Evolutionary conservation across 1,140 invertebrate genomes (phyloP), one percentile per base, ranked within the genome.

Genomic region (Condylostylus longicornis): DNA sequence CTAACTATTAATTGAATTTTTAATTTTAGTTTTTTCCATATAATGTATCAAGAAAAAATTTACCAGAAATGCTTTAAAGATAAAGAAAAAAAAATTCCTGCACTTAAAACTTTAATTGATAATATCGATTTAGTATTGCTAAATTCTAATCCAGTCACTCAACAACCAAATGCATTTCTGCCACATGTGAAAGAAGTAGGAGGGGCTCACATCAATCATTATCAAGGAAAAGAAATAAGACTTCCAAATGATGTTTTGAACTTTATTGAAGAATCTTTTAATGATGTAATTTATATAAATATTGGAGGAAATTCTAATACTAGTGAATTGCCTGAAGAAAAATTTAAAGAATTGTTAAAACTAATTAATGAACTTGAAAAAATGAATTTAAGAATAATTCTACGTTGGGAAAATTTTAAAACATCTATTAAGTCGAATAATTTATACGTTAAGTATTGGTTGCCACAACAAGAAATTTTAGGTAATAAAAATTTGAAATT

Each of bases 381-480:
- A 31, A 45, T 79, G 0, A 70, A 69, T 8, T 66, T 74, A 33
- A 51, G 55, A 8, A 68, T 65, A 19, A 65, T 80, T 4, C 41
- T 81, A 1, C 70, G 62, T 58, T 1, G 68, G 70, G 2, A 47
- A 53, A 22, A 48, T 73, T 17, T 54, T 61, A 0, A 52, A 58
- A 5, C 60, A 67, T 39, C 61, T 37, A n/a, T 29, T 45, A n/a
- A n/a, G 20, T 46, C 74, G 1, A 44, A 59, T 0, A 82, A 82
- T 54, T 58, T 82, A 0, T 63, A 73, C 45, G 51, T 75, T 7
- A 61, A 54, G 18, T 70, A 69, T 31, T 82, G 79, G 79, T 53
- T 77, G 22, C 79, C 79, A 0, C 79, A 84, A 49, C 71, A 71
- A 41, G 76, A 76, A 37, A 63, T 82, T 46, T 53, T 81, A 36